Evolutionary conservation across 2,888 invertebrate species (phyloP).

Genomic region (Amorpha juglandis): DNA sequence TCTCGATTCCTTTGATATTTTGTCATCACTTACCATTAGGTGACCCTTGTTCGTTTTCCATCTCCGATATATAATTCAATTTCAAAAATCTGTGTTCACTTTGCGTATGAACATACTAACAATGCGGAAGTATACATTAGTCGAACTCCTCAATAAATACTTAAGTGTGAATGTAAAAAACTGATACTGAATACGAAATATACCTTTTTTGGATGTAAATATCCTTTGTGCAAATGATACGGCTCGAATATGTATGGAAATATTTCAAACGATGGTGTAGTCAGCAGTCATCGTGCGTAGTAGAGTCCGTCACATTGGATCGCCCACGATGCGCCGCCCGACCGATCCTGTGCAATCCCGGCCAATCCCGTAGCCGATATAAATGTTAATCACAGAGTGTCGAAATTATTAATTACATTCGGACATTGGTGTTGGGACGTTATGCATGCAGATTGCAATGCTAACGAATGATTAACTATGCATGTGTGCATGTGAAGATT

Average conservation of each 20-base stretch:
- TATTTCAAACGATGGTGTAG: neutral
- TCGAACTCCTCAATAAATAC: neutral
- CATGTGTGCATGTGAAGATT: slow-evolving; percentile 28
- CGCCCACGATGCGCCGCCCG: slow-evolving; percentile 34
- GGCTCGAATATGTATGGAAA: neutral
- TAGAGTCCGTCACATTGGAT: slow-evolving; percentile 22
- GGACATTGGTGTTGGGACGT: slow-evolving; percentile 63
- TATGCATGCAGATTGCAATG: slow-evolving; percentile 82
- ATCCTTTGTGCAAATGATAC: neutral
- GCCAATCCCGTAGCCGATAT: slow-evolving; percentile 67
- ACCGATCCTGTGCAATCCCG: slow-evolving; percentile 50
- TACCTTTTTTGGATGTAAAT: neutral
- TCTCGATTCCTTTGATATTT: too few species aligned
- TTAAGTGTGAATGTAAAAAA: neutral
- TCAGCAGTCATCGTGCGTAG: slow-evolving; percentile 17
- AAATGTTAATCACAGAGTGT: slow-evolving; percentile 80
- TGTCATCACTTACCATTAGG: too few species aligned
- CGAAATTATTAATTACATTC: slow-evolving; percentile 82
- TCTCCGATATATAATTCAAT: too few species aligned
- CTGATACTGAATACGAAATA: neutral
- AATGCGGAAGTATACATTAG: neutral
- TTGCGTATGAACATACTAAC: too few species aligned
- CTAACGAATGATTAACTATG: slow-evolving; percentile 81
- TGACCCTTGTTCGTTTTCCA: too few species aligned
- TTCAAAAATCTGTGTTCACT: too few species aligned